Evolutionary conservation across 2,797 vertebrate genomes (phyloP), one percentile per base, ranked within the genome.

Genomic region (Spatula versicolor): DNA sequence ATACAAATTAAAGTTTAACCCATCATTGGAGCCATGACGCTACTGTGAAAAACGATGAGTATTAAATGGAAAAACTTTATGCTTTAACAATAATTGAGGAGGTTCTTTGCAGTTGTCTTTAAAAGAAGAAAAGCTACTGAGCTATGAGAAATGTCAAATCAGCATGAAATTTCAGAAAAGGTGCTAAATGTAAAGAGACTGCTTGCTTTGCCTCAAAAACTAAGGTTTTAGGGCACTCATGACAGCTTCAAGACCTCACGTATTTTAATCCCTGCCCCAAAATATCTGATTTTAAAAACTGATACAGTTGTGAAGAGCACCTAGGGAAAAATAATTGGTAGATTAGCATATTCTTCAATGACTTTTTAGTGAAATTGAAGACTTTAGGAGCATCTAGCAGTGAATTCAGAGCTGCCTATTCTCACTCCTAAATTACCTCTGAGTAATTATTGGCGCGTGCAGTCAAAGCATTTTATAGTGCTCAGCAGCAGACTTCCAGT

Each of bases 401-500:
- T 41, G 69, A 74, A 67, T 89, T 92, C 13, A 83, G 3, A 84
- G n/a, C 25, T 87, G 31, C 14, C 21, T 43, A 19, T 84, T 92
- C 68, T 74, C 25, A 73, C 31, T 60, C 77, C 52, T 73, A 43
- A 88, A 81, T 81, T 66, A 62, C 17, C 41, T 64, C 62, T 20
- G n/a, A 92, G 31, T 56, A 73, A 69, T 72, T 83, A 75, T 0
- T 73, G 59, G 11, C 81, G 64, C 0, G 0, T 41, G 46, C 23
- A 76, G 87, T 39, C 67, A 81, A 78, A 85, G 52, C 13, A 73
- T 79, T 75, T 81, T 22, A 12, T 33, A 80, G 11, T 43, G 22
- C 22, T 41, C 48, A 81, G 66, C 35, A 67, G 43, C 28, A 87
- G 37, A 55, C 43, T 87, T 89, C 68, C 30, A 89, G 30, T 2